Percentiles rank a stretch among this genome's conserved stretches.
These are phyloP conservation scores for Chaetorhynchus papuensis DNA, from an alignment of 2,113 vertebrate species.

Conservation along the genomic window DNA sequence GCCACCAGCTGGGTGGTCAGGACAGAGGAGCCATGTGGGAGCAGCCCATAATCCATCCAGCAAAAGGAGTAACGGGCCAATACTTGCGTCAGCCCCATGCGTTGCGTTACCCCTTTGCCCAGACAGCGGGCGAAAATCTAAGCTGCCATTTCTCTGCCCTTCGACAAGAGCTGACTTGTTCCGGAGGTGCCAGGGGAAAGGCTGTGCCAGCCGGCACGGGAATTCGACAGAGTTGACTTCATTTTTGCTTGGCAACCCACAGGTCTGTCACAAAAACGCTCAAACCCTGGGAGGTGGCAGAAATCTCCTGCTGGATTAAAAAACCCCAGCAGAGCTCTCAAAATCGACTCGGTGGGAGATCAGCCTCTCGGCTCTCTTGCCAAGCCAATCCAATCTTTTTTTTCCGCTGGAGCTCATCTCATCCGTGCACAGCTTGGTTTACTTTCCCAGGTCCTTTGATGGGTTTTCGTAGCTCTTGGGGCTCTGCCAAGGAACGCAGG, in stretches of 20 bases:
- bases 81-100: accelerated
- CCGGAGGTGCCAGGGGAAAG: background rate
- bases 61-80: background rate
- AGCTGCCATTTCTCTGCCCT: background rate
- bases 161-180: background rate
- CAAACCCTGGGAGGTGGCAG: background rate
- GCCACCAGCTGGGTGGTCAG: background rate
- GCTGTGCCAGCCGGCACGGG: background rate
- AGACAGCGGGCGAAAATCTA: background rate
- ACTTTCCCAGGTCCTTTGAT: constrained; percentile 32
- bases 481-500: background rate
- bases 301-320: constrained; percentile 42
- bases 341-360: background rate
- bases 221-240: background rate
- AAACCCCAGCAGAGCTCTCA: constrained; percentile 10
- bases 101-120: background rate
- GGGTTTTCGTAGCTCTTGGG: background rate
- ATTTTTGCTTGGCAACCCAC: background rate
- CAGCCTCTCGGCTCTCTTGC: background rate
- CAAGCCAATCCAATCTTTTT: background rate
- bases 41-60: background rate
- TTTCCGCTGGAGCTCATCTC: background rate
- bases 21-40: background rate
- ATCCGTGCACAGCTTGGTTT: background rate
- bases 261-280: constrained; percentile 6